A percentile compares a stretch with the other conserved stretches of the same genome.
Conservation (phyloP, 1,140 invertebrate species). For the Cephus cinctus region DNA sequence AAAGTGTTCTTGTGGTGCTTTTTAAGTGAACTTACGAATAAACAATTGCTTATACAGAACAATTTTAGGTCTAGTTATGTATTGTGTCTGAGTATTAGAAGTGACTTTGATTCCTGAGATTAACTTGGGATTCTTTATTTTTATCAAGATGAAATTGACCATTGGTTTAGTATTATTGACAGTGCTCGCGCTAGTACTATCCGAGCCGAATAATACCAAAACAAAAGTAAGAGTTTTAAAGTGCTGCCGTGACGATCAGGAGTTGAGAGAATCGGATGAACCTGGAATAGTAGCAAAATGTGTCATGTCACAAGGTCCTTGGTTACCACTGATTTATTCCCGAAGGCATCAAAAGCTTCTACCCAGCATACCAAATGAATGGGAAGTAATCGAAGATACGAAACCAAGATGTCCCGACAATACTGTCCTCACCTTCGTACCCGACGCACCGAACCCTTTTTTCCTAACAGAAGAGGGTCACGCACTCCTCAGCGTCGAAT, state of each 20-base stretch:
- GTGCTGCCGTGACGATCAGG: conserved; percentile 55
- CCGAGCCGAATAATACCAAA: conserved; percentile 16
- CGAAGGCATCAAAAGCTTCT: conserved; percentile 38
- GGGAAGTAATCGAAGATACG: conserved; percentile 44
- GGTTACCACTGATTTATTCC: conserved; percentile 59
- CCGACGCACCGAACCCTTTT: conserved; percentile 41
- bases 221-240: conserved; percentile 49
- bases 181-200: conserved; percentile 3
- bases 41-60: too few relatives aligned
- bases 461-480: conserved; percentile 61
- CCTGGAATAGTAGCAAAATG: too few relatives aligned
- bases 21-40: too few relatives aligned
- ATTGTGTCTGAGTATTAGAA: too few relatives aligned
- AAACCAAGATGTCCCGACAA: conserved; percentile 47
- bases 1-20: too few relatives aligned
- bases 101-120: too few relatives aligned
- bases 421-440: conserved; percentile 38
- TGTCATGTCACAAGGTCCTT: too few relatives aligned
- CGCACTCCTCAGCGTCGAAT: conserved; percentile 49
- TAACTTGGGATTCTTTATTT: too few relatives aligned
- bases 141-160: too few relatives aligned
- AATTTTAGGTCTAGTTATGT: too few relatives aligned
- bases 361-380: conserved; percentile 47
- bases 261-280: conserved; percentile 37
- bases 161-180: conserved; percentile 16